These are phyloP conservation scores for Smithornis capensis DNA, from an alignment of 2,113 vertebrate genomes.

Conservation along the genomic window DNA sequence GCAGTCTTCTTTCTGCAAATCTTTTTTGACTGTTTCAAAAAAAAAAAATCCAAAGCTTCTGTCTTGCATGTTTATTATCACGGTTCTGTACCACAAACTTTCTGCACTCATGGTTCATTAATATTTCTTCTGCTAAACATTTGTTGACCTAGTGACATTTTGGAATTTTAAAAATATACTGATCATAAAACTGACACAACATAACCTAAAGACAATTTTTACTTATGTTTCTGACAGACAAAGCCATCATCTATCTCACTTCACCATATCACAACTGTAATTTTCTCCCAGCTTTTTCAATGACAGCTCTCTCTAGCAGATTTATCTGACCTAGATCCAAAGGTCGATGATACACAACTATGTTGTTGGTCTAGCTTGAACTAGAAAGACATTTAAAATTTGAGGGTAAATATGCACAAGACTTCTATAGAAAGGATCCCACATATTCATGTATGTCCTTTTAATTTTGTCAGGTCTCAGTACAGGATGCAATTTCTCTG, in stretches of 20 bases:
- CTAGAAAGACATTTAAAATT: background rate
- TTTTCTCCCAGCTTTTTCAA: background rate
- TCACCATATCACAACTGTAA: background rate
- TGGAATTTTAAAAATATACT: background rate
- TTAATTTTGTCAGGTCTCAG: background rate
- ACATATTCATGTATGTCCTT: background rate
- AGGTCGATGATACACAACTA: background rate
- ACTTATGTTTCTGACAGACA: background rate
- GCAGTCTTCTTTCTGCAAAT: background rate
- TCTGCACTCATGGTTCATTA: background rate
- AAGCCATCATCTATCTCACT: background rate
- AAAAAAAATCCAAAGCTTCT: background rate
- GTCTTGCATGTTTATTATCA: background rate
- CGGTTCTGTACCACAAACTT: background rate
- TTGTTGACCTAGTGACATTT: background rate
- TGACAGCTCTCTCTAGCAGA: background rate
- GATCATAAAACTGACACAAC: background rate
- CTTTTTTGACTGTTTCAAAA: background rate
- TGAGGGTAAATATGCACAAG: background rate
- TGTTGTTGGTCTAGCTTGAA: background rate
- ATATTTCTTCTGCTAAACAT: background rate
- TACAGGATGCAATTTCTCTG: background rate
- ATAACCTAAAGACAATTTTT: background rate
- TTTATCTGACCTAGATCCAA: background rate
- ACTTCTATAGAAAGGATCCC: background rate